Evolutionary conservation across 2,888 invertebrate species (phyloP).

Genomic region (Matsumyia berberina): DNA sequence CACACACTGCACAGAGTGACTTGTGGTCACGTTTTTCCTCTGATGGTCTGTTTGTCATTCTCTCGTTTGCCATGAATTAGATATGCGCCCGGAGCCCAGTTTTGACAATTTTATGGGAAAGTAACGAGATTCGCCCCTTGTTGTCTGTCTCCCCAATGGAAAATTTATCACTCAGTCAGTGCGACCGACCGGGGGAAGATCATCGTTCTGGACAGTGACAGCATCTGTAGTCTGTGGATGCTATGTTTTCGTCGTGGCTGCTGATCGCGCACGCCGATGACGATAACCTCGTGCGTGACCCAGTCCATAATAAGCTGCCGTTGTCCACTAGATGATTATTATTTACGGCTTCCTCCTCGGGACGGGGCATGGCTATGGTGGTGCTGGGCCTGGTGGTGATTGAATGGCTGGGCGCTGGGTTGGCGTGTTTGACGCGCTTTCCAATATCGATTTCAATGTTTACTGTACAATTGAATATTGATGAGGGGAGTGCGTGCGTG

Average conservation of each 20-base stretch:
- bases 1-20: slow-evolving; percentile 8
- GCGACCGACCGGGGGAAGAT: slow-evolving; percentile 30
- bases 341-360: slow-evolving; percentile 52
- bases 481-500: slow-evolving; percentile 36
- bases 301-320: slow-evolving; percentile 62
- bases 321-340: slow-evolving; percentile 69
- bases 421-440: slow-evolving; percentile 63
- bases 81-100: slow-evolving; percentile 28
- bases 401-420: slow-evolving; percentile 25
- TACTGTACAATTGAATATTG: slow-evolving; percentile 52
- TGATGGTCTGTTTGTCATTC: slow-evolving; percentile 3
- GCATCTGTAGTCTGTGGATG: slow-evolving; percentile 7
- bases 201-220: slow-evolving; percentile 11
- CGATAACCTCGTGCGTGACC: slow-evolving; percentile 74
- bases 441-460: slow-evolving; percentile 61
- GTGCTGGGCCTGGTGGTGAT: slow-evolving; percentile 24
- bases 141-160: neutral
- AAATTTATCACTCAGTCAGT: slow-evolving; percentile 45
- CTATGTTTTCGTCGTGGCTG: neutral
- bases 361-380: neutral
- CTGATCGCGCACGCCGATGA: slow-evolving; percentile 63
- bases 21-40: slow-evolving; percentile 37
- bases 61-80: slow-evolving; percentile 41
- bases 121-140: slow-evolving; percentile 29
- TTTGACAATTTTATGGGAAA: slow-evolving; percentile 50